Percentiles rank a stretch among this genome's conserved stretches.
Evolutionary conservation across 2,113 vertebrate genomes (phyloP).

Genomic region (Phrynosoma blainvillii): DNA sequence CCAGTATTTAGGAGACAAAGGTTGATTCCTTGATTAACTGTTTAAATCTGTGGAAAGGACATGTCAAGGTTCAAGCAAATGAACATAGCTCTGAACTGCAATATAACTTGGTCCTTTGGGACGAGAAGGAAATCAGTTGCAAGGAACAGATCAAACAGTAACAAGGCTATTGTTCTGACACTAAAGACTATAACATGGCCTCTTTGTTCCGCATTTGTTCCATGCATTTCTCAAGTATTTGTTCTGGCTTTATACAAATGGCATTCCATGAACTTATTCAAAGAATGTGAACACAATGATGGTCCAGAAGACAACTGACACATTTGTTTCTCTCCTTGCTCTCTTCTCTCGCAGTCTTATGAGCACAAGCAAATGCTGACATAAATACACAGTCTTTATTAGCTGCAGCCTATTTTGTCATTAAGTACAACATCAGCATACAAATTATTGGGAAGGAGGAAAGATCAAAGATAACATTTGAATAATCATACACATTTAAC

Average conservation of each 20-base stretch:
- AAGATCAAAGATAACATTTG: not conserved
- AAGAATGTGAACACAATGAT: conserved; percentile 37
- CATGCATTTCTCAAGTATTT: conserved; percentile 65
- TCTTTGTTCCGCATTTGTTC: conserved; percentile 67
- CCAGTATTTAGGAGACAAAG: conserved; percentile 65
- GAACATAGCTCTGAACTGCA: conserved; percentile 52
- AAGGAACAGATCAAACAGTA: conserved; percentile 63
- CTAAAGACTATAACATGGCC: conserved; percentile 62
- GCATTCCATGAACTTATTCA: conserved; percentile 57
- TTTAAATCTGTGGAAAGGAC: conserved; percentile 53
- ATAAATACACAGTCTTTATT: conserved; percentile 16
- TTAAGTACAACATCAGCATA: not conserved
- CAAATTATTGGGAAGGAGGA: not conserved
- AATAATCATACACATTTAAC: not conserved
- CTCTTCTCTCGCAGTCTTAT: conserved; percentile 21
- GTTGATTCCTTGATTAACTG: conserved; percentile 64
- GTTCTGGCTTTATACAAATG: conserved; percentile 62
- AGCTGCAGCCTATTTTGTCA: not conserved
- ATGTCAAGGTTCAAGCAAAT: conserved; percentile 63
- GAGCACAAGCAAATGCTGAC: conserved; percentile 6
- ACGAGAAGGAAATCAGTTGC: conserved; percentile 59
- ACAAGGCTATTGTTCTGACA: conserved; percentile 62
- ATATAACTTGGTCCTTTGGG: conserved; percentile 48
- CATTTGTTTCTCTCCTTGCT: conserved; percentile 20
- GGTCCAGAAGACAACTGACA: conserved; percentile 49